Conservation (phyloP, 2,113 vertebrate species). For the Engystomops pustulosus region DNA sequence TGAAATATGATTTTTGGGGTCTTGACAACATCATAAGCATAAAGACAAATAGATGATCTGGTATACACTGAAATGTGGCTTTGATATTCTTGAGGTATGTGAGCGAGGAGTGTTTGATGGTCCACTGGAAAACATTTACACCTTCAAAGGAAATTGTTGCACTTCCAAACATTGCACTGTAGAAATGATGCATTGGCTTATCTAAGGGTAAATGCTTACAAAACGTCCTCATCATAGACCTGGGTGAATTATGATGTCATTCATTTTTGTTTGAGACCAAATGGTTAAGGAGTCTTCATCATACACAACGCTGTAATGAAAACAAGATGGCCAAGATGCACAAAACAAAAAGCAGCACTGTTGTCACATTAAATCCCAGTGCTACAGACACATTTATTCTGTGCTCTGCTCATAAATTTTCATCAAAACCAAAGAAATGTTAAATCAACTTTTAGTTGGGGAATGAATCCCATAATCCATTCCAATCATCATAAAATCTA, state of each 20-base stretch:
- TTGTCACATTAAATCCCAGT: not conserved
- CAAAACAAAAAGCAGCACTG: not conserved
- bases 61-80: not conserved
- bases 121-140: constrained; percentile 26
- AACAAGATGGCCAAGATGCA: not conserved
- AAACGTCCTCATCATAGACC: not conserved
- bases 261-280: not conserved
- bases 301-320: not conserved
- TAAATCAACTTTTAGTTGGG: not conserved
- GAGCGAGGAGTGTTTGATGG: constrained; percentile 10
- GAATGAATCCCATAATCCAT: not conserved
- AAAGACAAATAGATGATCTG: not conserved
- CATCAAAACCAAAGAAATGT: not conserved
- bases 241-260: too few relatives aligned
- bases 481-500: not conserved
- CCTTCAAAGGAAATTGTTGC: constrained; percentile 12
- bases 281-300: not conserved
- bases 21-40: not conserved
- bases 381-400: not conserved
- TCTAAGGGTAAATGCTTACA: too few relatives aligned
- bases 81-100: not conserved
- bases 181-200: too few relatives aligned
- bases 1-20: not conserved
- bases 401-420: not conserved
- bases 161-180: not conserved